phyloP scores from a whole-genome alignment of 2,113 vertebrate species.

The Otis tarda region DNA sequence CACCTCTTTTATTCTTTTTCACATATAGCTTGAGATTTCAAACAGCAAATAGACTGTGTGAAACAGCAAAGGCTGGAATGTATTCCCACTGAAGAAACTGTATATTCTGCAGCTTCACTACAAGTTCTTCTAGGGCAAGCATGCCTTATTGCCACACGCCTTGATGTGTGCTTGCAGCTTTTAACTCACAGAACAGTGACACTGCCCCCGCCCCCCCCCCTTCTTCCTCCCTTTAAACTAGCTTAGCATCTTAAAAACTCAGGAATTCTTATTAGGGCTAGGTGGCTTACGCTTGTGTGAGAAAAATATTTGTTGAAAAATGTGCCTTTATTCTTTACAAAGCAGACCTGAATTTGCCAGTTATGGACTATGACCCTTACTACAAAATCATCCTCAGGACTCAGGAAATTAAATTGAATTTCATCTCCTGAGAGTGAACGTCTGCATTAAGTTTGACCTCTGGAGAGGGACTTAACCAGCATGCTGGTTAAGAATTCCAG shows the following conservation, averaged over 20 bases:
- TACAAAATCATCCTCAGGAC: background rate
- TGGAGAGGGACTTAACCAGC: background rate
- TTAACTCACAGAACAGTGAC: background rate
- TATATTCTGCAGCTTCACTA: background rate
- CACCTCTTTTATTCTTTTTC: background rate
- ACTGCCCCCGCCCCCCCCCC: background rate
- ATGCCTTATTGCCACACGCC: background rate
- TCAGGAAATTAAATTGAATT: constrained; percentile 27
- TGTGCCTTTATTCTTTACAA: background rate
- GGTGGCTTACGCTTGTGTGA: background rate
- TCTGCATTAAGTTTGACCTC: background rate
- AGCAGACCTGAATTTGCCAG: background rate
- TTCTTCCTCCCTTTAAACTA: background rate
- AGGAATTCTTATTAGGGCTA: background rate
- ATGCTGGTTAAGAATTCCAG: background rate
- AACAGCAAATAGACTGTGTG: background rate
- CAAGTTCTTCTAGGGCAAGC: background rate
- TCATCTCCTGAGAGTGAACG: background rate
- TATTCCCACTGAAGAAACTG: background rate
- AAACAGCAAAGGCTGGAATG: background rate
- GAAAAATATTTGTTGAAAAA: background rate
- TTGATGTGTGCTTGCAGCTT: background rate
- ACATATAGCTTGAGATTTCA: background rate
- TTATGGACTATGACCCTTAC: background rate
- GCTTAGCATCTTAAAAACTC: background rate